Conservation (phyloP, 2,113 vertebrate species). For the Leptobrachium ailaonicum region DNA sequence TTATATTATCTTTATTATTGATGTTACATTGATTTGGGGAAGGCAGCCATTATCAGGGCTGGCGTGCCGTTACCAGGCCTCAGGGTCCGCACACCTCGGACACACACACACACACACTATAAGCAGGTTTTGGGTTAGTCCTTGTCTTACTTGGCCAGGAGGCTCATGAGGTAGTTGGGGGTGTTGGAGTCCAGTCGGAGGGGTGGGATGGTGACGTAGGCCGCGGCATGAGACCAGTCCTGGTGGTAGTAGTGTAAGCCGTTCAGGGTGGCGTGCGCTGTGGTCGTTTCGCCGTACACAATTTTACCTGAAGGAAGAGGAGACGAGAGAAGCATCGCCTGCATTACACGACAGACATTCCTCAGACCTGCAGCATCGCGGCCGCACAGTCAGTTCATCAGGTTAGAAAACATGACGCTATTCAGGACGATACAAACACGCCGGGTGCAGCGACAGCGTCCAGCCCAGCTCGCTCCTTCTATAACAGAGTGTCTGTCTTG, state of each 20-base stretch:
- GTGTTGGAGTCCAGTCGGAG: constrained; percentile 92
- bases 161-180: constrained; percentile 90
- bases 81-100: too few relatives aligned
- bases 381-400: background rate
- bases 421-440: too few relatives aligned
- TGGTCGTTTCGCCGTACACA: constrained; percentile 89
- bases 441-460: too few relatives aligned
- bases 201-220: constrained; percentile 89
- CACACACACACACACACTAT: too few relatives aligned
- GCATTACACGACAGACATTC: too few relatives aligned
- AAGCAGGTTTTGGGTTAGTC: too few relatives aligned
- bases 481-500: background rate
- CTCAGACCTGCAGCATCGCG: background rate
- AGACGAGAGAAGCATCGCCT: too few relatives aligned
- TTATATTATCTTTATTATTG: too few relatives aligned
- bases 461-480: too few relatives aligned
- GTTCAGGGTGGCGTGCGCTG: constrained; percentile 86
- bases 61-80: too few relatives aligned
- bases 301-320: constrained; percentile 81
- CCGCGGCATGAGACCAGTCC: constrained; percentile 92
- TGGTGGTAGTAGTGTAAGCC: constrained; percentile 95
- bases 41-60: too few relatives aligned
- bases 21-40: too few relatives aligned
- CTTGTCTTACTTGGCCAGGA: constrained; percentile 88
- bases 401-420: background rate